Evolutionary conservation across 2,797 vertebrate genomes (phyloP), one percentile per base, ranked within the genome.

Genomic region (Onychomys torridus): DNA sequence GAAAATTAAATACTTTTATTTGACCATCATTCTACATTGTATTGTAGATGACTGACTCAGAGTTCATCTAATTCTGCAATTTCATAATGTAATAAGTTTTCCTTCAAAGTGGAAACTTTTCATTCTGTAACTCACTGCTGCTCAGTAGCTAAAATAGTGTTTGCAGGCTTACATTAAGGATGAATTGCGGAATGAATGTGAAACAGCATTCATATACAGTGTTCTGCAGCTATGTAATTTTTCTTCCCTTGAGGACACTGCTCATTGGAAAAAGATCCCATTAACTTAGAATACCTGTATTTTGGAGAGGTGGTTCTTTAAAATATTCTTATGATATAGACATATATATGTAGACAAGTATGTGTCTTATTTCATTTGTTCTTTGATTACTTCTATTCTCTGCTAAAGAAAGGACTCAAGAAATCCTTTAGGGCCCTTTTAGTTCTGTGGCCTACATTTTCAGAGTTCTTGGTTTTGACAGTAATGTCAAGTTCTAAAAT

Each of bases 1-100:
- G 77, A 65, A 37, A 83, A 84, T 61, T 52, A 71, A 29, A 9
- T 65, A 79, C 76, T 88, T 95, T 89, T 88, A 73, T 96, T 81
- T 34, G 82, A 37, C 34, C 25, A 71, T 19, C 3, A 73, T 55
- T 55, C 52, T 55, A 16, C 52, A 55, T 55, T 55, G 5, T 71
- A 71, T 9, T 9, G 2, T 10, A 43, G 16, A 7, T 63, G 1
- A 49, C 6, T 76, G 11, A 59, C 19, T 90, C 23, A 55, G n/a
- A 69, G 43, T 78, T 91, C 65, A 65, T 17, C 29, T 46, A 79
- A 76, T 19, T 93, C 71, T 16, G 6, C 25, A 86, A 16, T 67
- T 17, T 85, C 37, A 81, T 81, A 52, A 27, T 83, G 17, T 27
- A 46, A 23, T 77, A 25, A 17, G 10, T 4, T 59, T 83, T 8